phyloP scores from a whole-genome alignment of 1,140 invertebrate genomes.

The Pogonomyrmex californicus region DNA sequence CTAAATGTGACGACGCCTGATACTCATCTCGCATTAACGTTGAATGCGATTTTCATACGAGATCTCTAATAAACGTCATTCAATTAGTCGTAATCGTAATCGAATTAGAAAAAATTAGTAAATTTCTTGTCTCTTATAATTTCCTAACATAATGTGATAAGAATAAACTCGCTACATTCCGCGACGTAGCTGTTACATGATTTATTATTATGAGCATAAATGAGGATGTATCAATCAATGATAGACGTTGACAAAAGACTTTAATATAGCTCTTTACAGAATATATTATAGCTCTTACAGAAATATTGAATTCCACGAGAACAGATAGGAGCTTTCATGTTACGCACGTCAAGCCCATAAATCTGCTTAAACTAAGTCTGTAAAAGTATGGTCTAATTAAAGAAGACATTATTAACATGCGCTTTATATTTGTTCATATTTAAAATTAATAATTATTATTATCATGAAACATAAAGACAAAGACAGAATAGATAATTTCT shows the following conservation, averaged over 20 bases:
- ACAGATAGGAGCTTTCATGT: neutral
- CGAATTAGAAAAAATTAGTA: neutral
- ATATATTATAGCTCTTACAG: neutral
- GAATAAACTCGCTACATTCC: neutral
- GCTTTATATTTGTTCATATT: neutral
- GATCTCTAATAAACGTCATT: constrained; percentile 24
- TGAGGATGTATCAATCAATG: constrained; percentile 2
- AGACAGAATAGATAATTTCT: neutral
- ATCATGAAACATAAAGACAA: neutral
- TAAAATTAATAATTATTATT: neutral
- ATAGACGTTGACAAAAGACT: neutral
- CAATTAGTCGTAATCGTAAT: neutral
- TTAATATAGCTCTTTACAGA: neutral
- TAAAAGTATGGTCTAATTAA: constrained; percentile 23
- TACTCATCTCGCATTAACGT: constrained; percentile 11
- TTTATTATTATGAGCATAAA: constrained; percentile 11
- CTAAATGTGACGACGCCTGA: constrained; percentile 11
- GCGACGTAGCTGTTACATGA: neutral
- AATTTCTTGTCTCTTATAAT: constrained; percentile 1
- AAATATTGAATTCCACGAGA: neutral
- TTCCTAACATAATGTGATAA: neutral
- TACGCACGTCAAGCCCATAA: neutral
- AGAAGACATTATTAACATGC: neutral
- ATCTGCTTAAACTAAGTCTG: neutral
- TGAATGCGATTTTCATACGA: neutral